Evolutionary conservation across 2,888 invertebrate species (phyloP).

Genomic region (Nudaria mundana): DNA sequence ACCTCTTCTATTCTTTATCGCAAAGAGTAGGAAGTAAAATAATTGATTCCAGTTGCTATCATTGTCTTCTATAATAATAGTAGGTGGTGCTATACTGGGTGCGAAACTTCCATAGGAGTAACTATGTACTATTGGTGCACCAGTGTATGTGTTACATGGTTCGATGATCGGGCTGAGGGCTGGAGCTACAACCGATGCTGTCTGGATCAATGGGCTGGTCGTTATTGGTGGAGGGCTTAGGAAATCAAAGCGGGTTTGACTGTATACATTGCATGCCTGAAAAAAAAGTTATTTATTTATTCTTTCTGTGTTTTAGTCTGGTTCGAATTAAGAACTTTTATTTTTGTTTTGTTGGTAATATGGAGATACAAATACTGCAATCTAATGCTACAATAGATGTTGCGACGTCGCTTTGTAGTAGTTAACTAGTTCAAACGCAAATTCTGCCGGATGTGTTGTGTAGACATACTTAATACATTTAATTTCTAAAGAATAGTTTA

Average conservation of each 20-base stretch:
- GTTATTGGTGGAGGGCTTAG: slow-evolving; percentile 10
- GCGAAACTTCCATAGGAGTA: slow-evolving; percentile 9
- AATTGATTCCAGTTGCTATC: slow-evolving; percentile 38
- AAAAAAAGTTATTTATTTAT: not conserved
- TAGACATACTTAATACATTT: no score
- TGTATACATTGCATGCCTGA: slow-evolving; percentile 11
- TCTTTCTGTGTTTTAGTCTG: not conserved
- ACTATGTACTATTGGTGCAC: slow-evolving; percentile 20
- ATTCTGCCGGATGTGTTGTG: no score
- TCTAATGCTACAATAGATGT: no score
- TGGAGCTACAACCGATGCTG: slow-evolving; percentile 46
- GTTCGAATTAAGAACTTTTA: no score
- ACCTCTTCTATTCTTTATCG: slow-evolving; percentile 39
- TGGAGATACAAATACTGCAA: no score
- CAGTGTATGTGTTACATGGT: slow-evolving; percentile 23
- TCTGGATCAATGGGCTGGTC: slow-evolving; percentile 16
- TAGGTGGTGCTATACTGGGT: slow-evolving; percentile 28
- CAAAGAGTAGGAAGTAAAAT: slow-evolving; percentile 50
- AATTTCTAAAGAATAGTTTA: no score
- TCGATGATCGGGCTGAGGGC: slow-evolving; percentile 45
- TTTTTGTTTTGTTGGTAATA: no score
- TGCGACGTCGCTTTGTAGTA: no score
- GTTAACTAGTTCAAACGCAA: no score
- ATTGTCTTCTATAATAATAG: slow-evolving; percentile 37
- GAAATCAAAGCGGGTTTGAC: slow-evolving; percentile 23